Conservation (phyloP, 2,797 vertebrate genomes). For the Silurus lanzhouensis region DNA sequence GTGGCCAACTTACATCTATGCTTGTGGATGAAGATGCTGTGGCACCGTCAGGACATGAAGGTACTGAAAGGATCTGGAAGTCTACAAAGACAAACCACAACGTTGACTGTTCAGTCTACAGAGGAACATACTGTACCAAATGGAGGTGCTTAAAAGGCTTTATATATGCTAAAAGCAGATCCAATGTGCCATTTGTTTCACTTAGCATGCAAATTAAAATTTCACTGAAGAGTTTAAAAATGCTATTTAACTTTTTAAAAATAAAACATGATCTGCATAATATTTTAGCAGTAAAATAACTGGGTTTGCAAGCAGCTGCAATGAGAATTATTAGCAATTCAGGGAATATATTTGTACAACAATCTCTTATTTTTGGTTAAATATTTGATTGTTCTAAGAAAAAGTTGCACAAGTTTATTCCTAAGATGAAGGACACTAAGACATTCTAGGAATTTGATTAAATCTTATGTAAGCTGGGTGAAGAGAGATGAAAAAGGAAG, state of each 20-base stretch:
- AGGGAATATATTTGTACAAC: slow-evolving; percentile 43
- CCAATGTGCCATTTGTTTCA: neutral
- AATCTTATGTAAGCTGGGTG: neutral
- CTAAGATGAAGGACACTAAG: neutral
- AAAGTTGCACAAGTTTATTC: slow-evolving; percentile 35
- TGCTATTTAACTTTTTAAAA: neutral
- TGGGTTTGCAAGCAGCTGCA: neutral
- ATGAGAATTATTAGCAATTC: neutral
- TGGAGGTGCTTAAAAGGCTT: neutral
- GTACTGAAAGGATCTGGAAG: slow-evolving; percentile 33
- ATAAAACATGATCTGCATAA: neutral
- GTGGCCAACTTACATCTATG: slow-evolving; percentile 41
- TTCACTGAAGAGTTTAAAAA: neutral
- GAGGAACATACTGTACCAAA: neutral
- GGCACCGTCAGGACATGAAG: slow-evolving; percentile 38
- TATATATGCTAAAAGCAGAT: slow-evolving; percentile 12
- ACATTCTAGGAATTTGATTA: neutral
- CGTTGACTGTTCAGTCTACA: slow-evolving; percentile 38
- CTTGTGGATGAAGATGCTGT: slow-evolving; percentile 26
- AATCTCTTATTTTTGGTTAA: neutral
- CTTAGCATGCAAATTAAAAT: slow-evolving; percentile 4
- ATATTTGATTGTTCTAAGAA: neutral
- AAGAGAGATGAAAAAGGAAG: neutral
- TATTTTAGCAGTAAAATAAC: neutral
- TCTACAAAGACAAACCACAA: slow-evolving; percentile 51